Evolutionary conservation across 2,797 vertebrate species (phyloP), one percentile per base, ranked within the genome.

Genomic region (Pitangus sulphuratus): DNA sequence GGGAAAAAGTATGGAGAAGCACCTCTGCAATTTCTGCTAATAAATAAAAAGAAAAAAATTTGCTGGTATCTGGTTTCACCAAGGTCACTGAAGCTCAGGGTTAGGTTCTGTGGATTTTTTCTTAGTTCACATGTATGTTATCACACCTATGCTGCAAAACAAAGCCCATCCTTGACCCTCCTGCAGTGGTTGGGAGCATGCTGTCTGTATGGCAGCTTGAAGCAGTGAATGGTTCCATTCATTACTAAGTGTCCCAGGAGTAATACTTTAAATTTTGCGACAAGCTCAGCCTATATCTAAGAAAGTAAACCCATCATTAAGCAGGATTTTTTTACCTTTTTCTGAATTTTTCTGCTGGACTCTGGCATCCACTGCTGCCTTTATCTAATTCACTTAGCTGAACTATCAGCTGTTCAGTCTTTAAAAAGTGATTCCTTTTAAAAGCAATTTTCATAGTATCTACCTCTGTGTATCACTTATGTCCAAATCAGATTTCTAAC

Each of bases 21-120:
- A 58, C 39, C 58, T 66, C 87, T 81, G 42, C 8, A 78, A 80
- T 79, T 96, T 84, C 64, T 95, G 25, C 42, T 91, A 94, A 97
- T 97, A 97, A 97, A 97, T 96, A 95, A 89, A 94, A 87, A 75
- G 18, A 21, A 77, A 78, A 76, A 11, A 12, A 9, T 20, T 45
- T 61, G 8, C 11, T 68, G 17, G 6, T 64, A 61, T 91, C 92
- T 88, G 62, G 42, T 53, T 60, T 74, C 78, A 64, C 8, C 39
- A 56, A 24, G 8, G 25, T 65, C 82, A 93, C 5, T 84, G 50
- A 7, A 81, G 48, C 13, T 83, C 2, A 1, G 16, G 53, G n/a
- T 13, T 54, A 9, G 4, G 18, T 44, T 95, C 87, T 56, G 45
- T 47, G 66, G 82, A 95, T 12, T 6, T 93, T 90, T 96, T 25